phyloP scores from a whole-genome alignment of 2,888 invertebrate genomes.

The Acanthopleura granulata region DNA sequence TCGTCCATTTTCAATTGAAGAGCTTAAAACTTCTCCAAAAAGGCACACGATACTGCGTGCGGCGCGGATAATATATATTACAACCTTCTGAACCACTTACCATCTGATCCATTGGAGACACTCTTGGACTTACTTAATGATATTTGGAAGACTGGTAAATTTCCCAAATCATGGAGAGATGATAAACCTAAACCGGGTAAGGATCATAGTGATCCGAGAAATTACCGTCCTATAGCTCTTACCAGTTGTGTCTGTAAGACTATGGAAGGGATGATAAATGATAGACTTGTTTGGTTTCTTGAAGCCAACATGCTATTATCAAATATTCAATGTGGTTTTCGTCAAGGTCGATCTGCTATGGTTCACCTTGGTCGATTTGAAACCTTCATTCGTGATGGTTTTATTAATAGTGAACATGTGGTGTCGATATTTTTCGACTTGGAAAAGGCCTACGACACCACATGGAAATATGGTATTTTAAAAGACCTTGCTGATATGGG shows the following conservation, averaged over 20 bases:
- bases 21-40: background rate
- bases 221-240: conserved; percentile 47
- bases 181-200: conserved; percentile 36
- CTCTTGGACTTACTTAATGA: conserved; percentile 26
- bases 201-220: conserved; percentile 31
- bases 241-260: conserved; percentile 48
- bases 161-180: conserved; percentile 29
- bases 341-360: conserved; percentile 25
- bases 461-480: conserved; percentile 35
- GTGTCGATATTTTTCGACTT: conserved; percentile 35
- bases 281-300: conserved; percentile 37
- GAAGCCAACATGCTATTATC: conserved; percentile 33
- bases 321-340: conserved; percentile 32
- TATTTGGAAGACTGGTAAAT: conserved; percentile 27
- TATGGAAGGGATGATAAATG: conserved; percentile 43
- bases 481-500: conserved; percentile 30
- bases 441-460: conserved; percentile 28
- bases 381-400: conserved; percentile 34
- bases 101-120: conserved; percentile 10
- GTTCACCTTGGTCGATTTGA: conserved; percentile 35
- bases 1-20: background rate
- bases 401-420: conserved; percentile 35
- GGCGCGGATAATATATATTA: conserved; percentile 28
- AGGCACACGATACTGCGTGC: conserved; percentile 21
- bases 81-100: conserved; percentile 14